Evolutionary conservation across 2,888 invertebrate species (phyloP), one percentile per base, ranked within the genome.

Genomic region (Malacosoma neustria): DNA sequence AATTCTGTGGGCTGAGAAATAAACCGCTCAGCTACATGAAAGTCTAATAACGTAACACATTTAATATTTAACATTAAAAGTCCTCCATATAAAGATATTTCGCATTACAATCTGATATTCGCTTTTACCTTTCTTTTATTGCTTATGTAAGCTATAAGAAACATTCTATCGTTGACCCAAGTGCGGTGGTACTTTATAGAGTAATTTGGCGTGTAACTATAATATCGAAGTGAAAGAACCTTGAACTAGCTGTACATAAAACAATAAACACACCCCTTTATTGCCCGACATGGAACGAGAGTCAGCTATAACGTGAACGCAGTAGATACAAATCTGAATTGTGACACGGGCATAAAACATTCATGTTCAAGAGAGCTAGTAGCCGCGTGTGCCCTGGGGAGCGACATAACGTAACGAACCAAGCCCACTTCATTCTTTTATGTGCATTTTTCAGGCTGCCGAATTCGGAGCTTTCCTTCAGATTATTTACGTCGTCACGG

Each of bases 391-490:
- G 52, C 84, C 80, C 81, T 34, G 32, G 84, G 75, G 84, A 72
- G 58, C 67, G 53, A 84, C 84, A 81, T 82, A 82, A 80, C 68
- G 76, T 82, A 85, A 84, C 84, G 84, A 85, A 84, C 73, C 74
- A 56, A 56, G 59, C 63, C 65, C 60, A 61, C 54, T 54, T 67
- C 70, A 69, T 75, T 70, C 72, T 73, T 76, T 79, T 75, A 76
- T 66, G 64, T 74, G 80, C 74, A 77, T 79, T 80, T 82, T 76
- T 76, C 72, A 68, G 61, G 51, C 57, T 55, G 54, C 57, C 57
- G 60, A 54, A 67, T 65, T 69, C 56, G 57, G 58, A 63, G 54
- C 53, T 61, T 70, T 71, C 71, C 72, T 72, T 61, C 61, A 75
- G 72, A 80, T 81, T 79, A 80, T 81, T 76, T 80, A 82, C 72